A percentile compares a stretch with the other conserved stretches of the same genome.
Evolutionary conservation across 2,797 vertebrate species (phyloP).

Genomic region (Meriones psammophilus): DNA sequence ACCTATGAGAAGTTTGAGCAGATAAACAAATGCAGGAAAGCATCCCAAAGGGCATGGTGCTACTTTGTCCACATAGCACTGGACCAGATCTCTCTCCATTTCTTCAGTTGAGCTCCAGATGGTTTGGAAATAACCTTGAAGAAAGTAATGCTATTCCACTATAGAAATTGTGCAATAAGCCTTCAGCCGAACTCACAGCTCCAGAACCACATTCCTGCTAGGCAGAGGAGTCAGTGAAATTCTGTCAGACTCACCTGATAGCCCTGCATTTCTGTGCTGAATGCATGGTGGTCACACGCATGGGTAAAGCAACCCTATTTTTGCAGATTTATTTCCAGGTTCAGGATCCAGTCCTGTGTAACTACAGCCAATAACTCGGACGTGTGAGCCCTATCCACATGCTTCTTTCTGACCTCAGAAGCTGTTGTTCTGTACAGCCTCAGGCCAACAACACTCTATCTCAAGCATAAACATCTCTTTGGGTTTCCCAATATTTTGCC

Average conservation of each 20-base stretch:
- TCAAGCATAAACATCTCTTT: not conserved
- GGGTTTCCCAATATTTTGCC: not conserved
- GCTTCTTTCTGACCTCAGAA: constrained; percentile 46
- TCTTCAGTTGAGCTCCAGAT: constrained; percentile 17
- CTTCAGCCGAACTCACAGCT: not conserved
- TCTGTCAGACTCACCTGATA: not conserved
- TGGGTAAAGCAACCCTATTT: not conserved
- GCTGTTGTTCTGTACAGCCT: not conserved
- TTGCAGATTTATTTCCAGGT: not conserved
- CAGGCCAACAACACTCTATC: not conserved
- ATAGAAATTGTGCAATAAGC: not conserved
- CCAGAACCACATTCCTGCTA: not conserved
- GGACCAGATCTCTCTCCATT: not conserved
- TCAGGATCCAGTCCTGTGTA: not conserved
- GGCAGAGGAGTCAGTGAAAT: not conserved
- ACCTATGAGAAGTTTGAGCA: not conserved
- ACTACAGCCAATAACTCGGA: not conserved
- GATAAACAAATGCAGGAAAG: not conserved
- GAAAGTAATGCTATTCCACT: not conserved
- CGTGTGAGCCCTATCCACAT: not conserved
- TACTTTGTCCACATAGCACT: not conserved
- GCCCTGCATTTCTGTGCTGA: not conserved
- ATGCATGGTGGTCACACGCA: not conserved
- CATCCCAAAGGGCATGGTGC: not conserved
- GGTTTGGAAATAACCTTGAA: not conserved